These are phyloP conservation scores for Ahaetulla prasina DNA, from an alignment of 2,113 vertebrate genomes.

Conservation along the genomic window DNA sequence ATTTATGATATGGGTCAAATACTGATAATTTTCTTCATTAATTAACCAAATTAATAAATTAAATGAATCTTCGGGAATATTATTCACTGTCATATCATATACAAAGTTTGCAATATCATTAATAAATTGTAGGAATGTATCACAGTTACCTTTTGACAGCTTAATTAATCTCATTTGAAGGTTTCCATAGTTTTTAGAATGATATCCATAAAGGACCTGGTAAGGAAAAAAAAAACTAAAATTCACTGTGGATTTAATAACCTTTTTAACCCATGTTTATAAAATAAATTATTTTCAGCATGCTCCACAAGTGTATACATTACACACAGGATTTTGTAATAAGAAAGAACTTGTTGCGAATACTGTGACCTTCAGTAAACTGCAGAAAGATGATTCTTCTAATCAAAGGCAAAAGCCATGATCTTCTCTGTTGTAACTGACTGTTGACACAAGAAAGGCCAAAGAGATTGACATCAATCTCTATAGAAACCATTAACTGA, in stretches of 20 bases:
- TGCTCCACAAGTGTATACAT: conserved; percentile 56
- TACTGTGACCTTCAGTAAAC: conserved; percentile 81
- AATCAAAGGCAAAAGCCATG: conserved; percentile 80
- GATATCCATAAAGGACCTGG: conserved; percentile 42
- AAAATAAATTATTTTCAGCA: conserved; percentile 64
- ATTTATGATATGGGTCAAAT: conserved; percentile 27
- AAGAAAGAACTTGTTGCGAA: conserved; percentile 69
- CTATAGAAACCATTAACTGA: conserved; percentile 80
- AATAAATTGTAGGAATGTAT: conserved; percentile 33
- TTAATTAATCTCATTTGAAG: conserved; percentile 65
- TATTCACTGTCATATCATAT: conserved; percentile 44
- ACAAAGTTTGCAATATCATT: conserved; percentile 30
- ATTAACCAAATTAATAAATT: conserved; percentile 5
- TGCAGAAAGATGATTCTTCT: conserved; percentile 76
- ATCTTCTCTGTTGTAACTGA: conserved; percentile 79
- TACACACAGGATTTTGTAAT: conserved; percentile 70
- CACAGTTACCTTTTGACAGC: conserved; percentile 57
- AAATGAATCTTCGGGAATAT: conserved; percentile 29
- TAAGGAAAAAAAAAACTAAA: conserved; percentile 45
- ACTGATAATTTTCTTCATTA: background rate
- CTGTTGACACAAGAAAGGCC: conserved; percentile 85
- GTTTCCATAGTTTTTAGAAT: conserved; percentile 50
- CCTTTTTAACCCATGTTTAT: conserved; percentile 44
- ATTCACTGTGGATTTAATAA: conserved; percentile 45
- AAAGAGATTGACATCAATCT: conserved; percentile 81